phyloP scores from a whole-genome alignment of 2,797 vertebrate genomes.

The Silurus aristotelis region DNA sequence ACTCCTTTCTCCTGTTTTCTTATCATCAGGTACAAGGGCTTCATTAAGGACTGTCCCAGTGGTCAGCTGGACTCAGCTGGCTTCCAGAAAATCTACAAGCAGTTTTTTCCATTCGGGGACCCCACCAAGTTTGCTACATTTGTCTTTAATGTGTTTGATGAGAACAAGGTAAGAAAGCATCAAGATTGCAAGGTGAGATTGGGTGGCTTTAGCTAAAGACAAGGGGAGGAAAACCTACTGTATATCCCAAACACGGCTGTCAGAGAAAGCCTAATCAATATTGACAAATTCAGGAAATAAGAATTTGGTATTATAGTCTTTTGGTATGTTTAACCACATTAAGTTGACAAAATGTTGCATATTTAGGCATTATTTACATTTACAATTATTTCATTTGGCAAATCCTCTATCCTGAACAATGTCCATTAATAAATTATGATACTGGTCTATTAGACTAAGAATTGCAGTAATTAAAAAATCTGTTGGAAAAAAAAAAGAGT shows the following conservation, averaged over 20 bases:
- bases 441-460: no score
- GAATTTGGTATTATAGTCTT: not conserved
- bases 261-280: not conserved
- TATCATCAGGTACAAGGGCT: slow-evolving; percentile 92
- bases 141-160: slow-evolving; percentile 98
- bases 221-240: not conserved
- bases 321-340: slow-evolving; percentile 23
- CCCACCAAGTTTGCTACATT: slow-evolving; percentile 98
- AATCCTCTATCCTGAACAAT: no score
- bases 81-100: slow-evolving; percentile 99
- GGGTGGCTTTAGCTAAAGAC: not conserved
- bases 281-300: slow-evolving; percentile 12
- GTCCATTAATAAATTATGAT: no score
- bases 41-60: slow-evolving; percentile 98
- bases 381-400: no score
- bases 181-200: not conserved
- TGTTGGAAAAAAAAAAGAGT: no score
- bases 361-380: not conserved
- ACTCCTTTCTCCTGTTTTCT: not conserved
- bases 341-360: not conserved
- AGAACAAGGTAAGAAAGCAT: slow-evolving; percentile 87
- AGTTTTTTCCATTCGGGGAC: slow-evolving; percentile 98
- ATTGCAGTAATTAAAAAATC: no score
- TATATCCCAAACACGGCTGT: not conserved
- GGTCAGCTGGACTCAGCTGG: slow-evolving; percentile 93